A percentile compares a stretch with the other conserved stretches of the same genome.
Conservation (phyloP, 1,140 invertebrate species). For the Eueides isabella region DNA sequence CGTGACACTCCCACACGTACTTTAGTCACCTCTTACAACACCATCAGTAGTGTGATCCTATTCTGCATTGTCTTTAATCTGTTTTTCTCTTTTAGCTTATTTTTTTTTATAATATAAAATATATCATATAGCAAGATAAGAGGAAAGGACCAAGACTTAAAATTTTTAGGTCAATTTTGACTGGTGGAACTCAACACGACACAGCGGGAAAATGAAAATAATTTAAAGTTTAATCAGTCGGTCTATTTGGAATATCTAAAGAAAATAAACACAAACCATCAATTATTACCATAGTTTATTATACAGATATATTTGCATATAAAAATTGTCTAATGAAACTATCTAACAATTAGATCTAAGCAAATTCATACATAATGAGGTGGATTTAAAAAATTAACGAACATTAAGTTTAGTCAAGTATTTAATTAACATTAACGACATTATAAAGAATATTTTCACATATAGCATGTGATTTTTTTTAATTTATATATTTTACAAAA, state of each 20-base stretch:
- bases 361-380: constrained; percentile 49
- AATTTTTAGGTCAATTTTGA: too few species aligned
- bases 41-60: too few species aligned
- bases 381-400: constrained; percentile 39
- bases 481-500: constrained; percentile 5
- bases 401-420: constrained; percentile 24
- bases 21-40: too few species aligned
- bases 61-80: too few species aligned
- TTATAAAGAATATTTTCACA: neutral
- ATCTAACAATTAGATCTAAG: constrained; percentile 73
- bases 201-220: too few species aligned
- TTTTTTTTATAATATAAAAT: too few species aligned
- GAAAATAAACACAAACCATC: constrained; percentile 8
- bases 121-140: too few species aligned
- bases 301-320: constrained; percentile 74
- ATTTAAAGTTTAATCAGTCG: too few species aligned
- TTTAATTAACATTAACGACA: constrained; percentile 20
- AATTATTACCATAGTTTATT: constrained; percentile 56
- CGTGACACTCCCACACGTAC: too few species aligned
- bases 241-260: neutral
- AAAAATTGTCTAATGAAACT: constrained; percentile 77
- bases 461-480: neutral
- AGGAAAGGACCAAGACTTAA: too few species aligned
- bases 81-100: too few species aligned
- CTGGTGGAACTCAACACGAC: too few species aligned